Base-by-base conservation (phyloP, 1,140 invertebrate genomes). In the Brachionus calyciflorus region DNA sequence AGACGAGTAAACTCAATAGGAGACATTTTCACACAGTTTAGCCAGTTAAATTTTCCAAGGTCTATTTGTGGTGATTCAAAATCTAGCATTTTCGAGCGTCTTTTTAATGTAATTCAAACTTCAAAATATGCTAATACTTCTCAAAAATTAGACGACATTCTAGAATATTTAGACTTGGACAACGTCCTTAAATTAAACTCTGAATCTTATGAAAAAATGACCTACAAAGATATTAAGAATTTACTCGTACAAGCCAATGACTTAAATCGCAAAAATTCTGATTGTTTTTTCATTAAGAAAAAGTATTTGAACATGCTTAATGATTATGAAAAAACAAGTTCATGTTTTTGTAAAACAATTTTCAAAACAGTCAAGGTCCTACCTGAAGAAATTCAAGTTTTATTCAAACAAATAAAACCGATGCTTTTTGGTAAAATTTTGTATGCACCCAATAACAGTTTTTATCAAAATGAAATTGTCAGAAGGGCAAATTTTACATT, bases 401-500 rank as follows among this genome's bases (percentile, higher is more conserved):
- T 88, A 5, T 88, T 87, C 86, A 81, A 81, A 48, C 83, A 86
- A 78, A 63, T 87, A 14, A 87, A 87, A 70, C 87, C 87, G 5
- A 83, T 88, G 68, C 79, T 88, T 4, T 79, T 85, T 44, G 87
- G 87, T 0, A 83, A 86, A 63, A 86, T 88, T 26, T 81, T 86
- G 1, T 88, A 84, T 75, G 78, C 86, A 0, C 87, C 87, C 21
- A 82, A 85, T 68, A 86, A 80, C n/a, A 79, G 81, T 17, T 81
- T 82, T 41, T 83, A 83, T 10, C 73, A 9, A 9, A 65, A 14
- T 46, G 33, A 44, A 44, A 44, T 65, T 21, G 44, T 65, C 1
- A 73, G 80, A 57, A 24, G 17, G 40, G 24, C 86, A 37, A 81
- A 81, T 68, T 60, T 76, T 24, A 80, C 81, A 24, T 84, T 84